Base-by-base conservation (phyloP, 2,888 invertebrate species). In the Synanthedon myopaeformis region DNA sequence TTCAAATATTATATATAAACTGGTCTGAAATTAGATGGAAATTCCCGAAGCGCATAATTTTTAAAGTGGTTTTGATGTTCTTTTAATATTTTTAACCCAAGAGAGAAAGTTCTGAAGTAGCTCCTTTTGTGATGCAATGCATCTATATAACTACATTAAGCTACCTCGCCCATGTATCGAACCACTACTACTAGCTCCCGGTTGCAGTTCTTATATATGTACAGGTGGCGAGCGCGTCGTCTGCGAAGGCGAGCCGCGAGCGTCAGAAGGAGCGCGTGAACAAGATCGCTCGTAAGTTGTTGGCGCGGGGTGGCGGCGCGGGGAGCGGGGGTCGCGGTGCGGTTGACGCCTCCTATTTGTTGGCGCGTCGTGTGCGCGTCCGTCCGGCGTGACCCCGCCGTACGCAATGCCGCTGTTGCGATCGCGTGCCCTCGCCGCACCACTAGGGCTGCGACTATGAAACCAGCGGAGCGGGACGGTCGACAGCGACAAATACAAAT, bases 261-360 rank as follows among this genome's bases (percentile, higher is more conserved):
- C 67, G 67, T 55, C 68, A 65, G 49, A 79, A 80, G 61, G 82
- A 79, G 61, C 82, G 84, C 54, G 82, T 85, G 54, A 85, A 85
- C 73, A 60, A 59, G 59, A 82, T 86, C 61, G 85, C 82, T 55
- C 73, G 82, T 49, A 72, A 78, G 0, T 67, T 85, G 61, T 71
- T 85, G 35, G 64, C 76, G 5, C 73, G 74, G 52, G 77, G 71
- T 59, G 74, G 69, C 1, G 55, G 62, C 35, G 63, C 76, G 5
- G 73, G 74, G 52, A 76, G 71, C 60, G 74, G 69, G 2, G 55
- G 62, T 42, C 66, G 76, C 52, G 62, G 61, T 13, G 60, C 79
- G 4, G 69, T 79, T 42, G 82, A 82, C 73, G 82, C 82, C 0
- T 81, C 82, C 2, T 82, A 84, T 70, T 69, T 82, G 59, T 74